These are phyloP conservation scores for Cryptus armator DNA, from an alignment of 2,888 invertebrate genomes.

Conservation along the genomic window DNA sequence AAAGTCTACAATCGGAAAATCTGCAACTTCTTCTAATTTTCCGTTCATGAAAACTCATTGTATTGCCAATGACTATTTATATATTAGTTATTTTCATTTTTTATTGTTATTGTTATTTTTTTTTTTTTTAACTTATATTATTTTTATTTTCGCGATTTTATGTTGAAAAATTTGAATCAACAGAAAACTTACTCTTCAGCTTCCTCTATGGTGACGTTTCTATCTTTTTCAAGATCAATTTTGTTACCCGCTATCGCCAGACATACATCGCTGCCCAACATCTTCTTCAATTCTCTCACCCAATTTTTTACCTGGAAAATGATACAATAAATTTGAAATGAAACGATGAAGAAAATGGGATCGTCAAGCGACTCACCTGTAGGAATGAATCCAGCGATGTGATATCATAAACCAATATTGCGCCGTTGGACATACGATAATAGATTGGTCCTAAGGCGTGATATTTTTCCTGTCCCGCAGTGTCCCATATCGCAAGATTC, in stretches of 20 bases:
- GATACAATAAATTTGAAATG: conserved; percentile 20
- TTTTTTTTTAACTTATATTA: too few relatives aligned
- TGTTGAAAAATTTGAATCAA: neutral
- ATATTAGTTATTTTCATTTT: too few relatives aligned
- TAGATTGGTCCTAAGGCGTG: conserved; percentile 99
- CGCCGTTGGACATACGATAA: conserved; percentile 98
- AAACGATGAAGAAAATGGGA: conserved; percentile 5
- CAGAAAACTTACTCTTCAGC: conserved; percentile 91
- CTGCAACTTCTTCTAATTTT: neutral
- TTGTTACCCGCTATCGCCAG: conserved; percentile 98
- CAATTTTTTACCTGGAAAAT: conserved; percentile 95
- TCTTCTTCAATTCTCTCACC: conserved; percentile 98
- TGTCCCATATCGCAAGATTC: conserved; percentile 98
- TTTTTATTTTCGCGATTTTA: neutral
- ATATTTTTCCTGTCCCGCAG: conserved; percentile 98
- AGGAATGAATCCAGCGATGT: conserved; percentile 98
- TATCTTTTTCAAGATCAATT: conserved; percentile 96
- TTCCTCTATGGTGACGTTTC: conserved; percentile 93
- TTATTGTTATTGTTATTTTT: too few relatives aligned
- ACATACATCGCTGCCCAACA: conserved; percentile 97
- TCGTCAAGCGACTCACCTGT: conserved; percentile 88
- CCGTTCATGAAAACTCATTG: too few relatives aligned
- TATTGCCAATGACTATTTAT: neutral
- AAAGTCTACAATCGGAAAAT: neutral
- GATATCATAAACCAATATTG: conserved; percentile 98